A percentile compares a stretch with the other conserved stretches of the same genome.
These are phyloP conservation scores for Frieseomelitta varia DNA, from an alignment of 1,140 invertebrate genomes.

Conservation along the genomic window DNA sequence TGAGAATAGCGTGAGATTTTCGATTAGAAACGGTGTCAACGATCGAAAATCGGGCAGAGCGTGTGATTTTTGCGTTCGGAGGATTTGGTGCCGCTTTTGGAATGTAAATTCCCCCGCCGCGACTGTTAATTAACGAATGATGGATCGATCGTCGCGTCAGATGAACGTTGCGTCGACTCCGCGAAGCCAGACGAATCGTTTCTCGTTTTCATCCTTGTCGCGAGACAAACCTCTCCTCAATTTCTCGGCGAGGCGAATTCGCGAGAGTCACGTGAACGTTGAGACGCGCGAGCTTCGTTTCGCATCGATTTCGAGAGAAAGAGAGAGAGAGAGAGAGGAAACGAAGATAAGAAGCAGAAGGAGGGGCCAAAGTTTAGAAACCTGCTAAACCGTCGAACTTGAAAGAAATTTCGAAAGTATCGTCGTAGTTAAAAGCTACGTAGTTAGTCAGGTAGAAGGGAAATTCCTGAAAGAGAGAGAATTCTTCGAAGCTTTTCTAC, in stretches of 20 bases:
- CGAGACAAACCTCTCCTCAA: too few species aligned
- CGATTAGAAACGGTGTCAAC: neutral
- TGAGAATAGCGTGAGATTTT: neutral
- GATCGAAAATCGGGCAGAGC: neutral
- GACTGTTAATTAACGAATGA: conserved; percentile 21
- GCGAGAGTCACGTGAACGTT: neutral
- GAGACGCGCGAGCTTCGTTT: neutral
- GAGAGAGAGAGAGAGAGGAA: too few species aligned
- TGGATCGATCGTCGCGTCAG: neutral
- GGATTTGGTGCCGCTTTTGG: neutral
- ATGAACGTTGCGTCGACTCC: neutral
- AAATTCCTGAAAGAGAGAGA: too few species aligned
- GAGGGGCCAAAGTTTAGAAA: neutral
- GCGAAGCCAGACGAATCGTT: too few species aligned
- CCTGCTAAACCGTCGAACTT: too few species aligned
- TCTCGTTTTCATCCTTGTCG: neutral
- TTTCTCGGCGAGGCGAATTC: neutral
- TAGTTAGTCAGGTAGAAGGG: too few species aligned
- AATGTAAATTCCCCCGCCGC: neutral
- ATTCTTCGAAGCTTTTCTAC: too few species aligned
- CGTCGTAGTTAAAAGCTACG: too few species aligned
- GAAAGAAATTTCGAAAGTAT: too few species aligned
- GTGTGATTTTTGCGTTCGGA: neutral
- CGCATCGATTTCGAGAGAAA: neutral
- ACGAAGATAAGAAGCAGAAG: neutral